Conservation (phyloP, 1,140 invertebrate species). For the Bombus superbus region DNA sequence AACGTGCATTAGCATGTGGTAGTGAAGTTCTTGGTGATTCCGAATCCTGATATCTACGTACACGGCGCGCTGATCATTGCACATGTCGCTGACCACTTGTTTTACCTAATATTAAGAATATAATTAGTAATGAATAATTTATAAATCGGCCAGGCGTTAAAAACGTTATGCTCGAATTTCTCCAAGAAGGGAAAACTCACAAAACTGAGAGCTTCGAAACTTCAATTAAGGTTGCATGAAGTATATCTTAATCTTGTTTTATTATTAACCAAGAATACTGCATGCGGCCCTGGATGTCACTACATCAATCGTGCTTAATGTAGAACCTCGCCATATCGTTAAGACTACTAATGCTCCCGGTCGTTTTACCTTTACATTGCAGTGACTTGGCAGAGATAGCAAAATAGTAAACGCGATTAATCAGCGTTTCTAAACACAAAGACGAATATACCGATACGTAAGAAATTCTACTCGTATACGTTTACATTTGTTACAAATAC, state of each 20-base stretch:
- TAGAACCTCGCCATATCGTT: not conserved
- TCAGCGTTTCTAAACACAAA: not conserved
- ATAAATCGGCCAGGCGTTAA: not conserved
- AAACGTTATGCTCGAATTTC: not conserved
- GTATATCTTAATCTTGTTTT: not conserved
- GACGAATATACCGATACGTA: not conserved
- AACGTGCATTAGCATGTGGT: not conserved
- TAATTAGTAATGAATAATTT: not conserved
- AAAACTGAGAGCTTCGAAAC: not conserved
- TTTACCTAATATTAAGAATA: not conserved
- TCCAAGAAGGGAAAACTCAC: not conserved
- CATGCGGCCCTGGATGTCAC: not conserved
- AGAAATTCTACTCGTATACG: too few relatives aligned
- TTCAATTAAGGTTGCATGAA: not conserved
- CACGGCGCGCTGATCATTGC: not conserved
- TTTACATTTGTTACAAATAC: not conserved
- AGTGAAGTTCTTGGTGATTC: not conserved
- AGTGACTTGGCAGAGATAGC: slow-evolving; percentile 1
- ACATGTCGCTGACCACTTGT: not conserved
- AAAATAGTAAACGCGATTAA: not conserved
- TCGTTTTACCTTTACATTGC: not conserved
- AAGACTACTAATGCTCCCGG: too few relatives aligned
- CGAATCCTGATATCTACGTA: not conserved
- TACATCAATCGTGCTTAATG: not conserved
- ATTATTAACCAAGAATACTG: not conserved